Evolutionary conservation across 1,140 invertebrate genomes (phyloP).

Genomic region (Apis laboriosa): DNA sequence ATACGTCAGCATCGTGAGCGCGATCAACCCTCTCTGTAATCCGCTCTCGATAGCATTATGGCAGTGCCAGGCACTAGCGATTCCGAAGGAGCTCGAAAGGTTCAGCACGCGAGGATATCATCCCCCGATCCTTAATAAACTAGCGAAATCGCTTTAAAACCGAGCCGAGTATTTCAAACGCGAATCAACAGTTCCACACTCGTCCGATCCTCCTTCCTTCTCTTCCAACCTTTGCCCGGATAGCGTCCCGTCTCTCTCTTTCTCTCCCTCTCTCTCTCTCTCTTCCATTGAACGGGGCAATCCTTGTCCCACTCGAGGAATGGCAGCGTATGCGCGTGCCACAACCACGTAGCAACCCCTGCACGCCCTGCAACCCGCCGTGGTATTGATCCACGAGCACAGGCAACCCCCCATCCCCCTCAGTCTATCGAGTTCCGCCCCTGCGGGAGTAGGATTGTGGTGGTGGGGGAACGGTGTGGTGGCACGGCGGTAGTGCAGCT

Average conservation of each 20-base stretch:
- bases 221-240: background rate
- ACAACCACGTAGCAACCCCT: constrained; percentile 41
- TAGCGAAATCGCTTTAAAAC: constrained; percentile 44
- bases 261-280: background rate
- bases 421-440: constrained; percentile 51
- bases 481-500: constrained; percentile 33
- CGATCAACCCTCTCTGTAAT: background rate
- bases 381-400: constrained; percentile 63
- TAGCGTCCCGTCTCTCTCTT: too few species aligned
- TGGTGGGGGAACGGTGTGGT: constrained; percentile 21
- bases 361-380: constrained; percentile 56
- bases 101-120: constrained; percentile 20
- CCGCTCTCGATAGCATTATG: constrained; percentile 20
- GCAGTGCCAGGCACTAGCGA: constrained; percentile 38
- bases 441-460: constrained; percentile 48
- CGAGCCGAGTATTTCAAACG: constrained; percentile 23
- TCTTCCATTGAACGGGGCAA: background rate
- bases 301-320: constrained; percentile 11
- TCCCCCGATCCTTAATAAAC: constrained; percentile 37
- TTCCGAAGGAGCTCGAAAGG: too few species aligned
- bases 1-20: background rate
- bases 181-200: constrained; percentile 53
- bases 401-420: constrained; percentile 35
- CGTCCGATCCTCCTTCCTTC: constrained; percentile 24
- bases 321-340: constrained; percentile 62